Base-by-base conservation (phyloP, 2,113 vertebrate genomes). In the Ceratotherium simum region DNA sequence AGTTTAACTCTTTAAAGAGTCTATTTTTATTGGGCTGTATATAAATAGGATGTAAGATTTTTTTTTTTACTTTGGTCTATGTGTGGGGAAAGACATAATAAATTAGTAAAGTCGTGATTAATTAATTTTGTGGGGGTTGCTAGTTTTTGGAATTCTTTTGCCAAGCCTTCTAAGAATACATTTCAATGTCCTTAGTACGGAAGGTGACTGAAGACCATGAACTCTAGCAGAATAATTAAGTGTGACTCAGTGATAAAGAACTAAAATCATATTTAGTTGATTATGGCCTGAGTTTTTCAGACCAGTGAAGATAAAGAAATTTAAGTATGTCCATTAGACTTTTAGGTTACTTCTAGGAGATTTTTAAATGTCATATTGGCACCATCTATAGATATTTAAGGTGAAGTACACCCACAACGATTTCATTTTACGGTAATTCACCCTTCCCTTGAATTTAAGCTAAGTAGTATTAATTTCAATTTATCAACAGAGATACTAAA, bases 301-400 rank as follows among this genome's bases (percentile, higher is more conserved):
- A 46, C 20, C 23, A 48, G 39, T 80, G 33, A 96, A 83, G 58
- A 84, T 79, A 29, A 46, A 87, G 58, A 70, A 56, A 85, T 95
- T 83, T 67, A 83, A 33, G 31, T 80, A 91, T 46, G 9, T 54
- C 79, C 60, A 29, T 36, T 72, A 48, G n/a, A 94, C 6, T 91
- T 76, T 90, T 76, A 80, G n/a, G 6, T 46, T 87, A 82, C 65
- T 95, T 78, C 78, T 39, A 67, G 86, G 12, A 58, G 48, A 76
- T 80, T 62, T 62, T 98, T 83, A 79, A 96, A 78, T 87, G 89
- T 96, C 64, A 97, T 89, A 81, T 69, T 96, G 96, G 95, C 91
- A 95, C 96, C 97, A 97, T 90, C 95, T 97, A 97, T 96, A 86
- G 97, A 93, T 97, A 56, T n/a, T 91, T 76, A 89, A 69, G 42